A percentile compares a stretch with the other conserved stretches of the same genome.
Conservation (phyloP, 2,888 invertebrate species). For the Macrophya annulata region DNA sequence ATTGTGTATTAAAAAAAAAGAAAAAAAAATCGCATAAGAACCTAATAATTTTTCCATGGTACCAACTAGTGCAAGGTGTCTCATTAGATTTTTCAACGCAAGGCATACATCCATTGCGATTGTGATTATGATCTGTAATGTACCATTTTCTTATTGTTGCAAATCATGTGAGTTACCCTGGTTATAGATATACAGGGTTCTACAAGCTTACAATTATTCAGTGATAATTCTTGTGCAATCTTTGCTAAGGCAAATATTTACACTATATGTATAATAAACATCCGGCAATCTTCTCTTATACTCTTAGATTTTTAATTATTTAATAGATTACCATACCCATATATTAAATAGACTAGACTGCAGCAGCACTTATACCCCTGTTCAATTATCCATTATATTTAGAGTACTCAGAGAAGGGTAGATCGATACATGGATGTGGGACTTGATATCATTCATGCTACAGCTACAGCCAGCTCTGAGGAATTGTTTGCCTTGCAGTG, state of each 20-base stretch:
- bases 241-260: constrained; percentile 13
- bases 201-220: constrained; percentile 12
- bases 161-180: constrained; percentile 23
- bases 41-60: not conserved
- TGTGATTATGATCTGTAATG: constrained; percentile 2
- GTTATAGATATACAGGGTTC: constrained; percentile 10
- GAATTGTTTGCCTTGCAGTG: constrained; percentile 72
- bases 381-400: constrained; percentile 51
- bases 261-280: constrained; percentile 29
- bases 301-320: constrained; percentile 45
- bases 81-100: constrained; percentile 6
- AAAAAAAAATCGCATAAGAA: too few relatives aligned
- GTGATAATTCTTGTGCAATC: constrained; percentile 21
- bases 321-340: constrained; percentile 47
- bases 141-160: constrained; percentile 4
- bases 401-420: constrained; percentile 46
- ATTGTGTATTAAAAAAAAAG: not conserved
- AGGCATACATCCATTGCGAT: not conserved
- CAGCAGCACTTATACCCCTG: constrained; percentile 50
- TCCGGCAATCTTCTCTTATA: constrained; percentile 52
- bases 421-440: constrained; percentile 51
- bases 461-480: constrained; percentile 69
- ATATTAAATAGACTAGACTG: constrained; percentile 50
- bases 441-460: constrained; percentile 58
- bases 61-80: constrained; percentile 7